These are phyloP conservation scores for Larimichthys polyactis DNA, from an alignment of 2,113 vertebrate species.

Conservation along the genomic window DNA sequence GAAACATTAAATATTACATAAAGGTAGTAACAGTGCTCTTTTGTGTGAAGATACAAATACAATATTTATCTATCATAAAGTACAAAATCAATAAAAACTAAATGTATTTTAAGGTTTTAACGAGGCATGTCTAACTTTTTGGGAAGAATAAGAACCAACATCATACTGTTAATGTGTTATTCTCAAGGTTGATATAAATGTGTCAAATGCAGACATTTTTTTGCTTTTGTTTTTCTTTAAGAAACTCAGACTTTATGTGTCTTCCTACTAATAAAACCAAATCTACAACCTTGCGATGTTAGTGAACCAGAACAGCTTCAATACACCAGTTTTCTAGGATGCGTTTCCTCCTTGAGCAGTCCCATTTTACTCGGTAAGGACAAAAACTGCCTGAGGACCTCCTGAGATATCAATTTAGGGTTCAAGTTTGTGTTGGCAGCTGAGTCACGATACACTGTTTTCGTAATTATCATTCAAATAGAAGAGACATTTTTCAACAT, in stretches of 20 bases:
- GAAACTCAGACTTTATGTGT: background rate
- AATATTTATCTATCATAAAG: background rate
- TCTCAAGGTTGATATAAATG: background rate
- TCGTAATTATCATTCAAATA: slow-evolving; percentile 18
- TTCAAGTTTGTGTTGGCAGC: slow-evolving; percentile 3
- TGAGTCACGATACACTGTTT: slow-evolving; percentile 8
- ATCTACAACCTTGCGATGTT: background rate
- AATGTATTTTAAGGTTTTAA: background rate
- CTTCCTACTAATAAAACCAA: background rate
- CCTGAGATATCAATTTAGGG: slow-evolving; percentile 14
- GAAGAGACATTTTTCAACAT: slow-evolving; percentile 8
- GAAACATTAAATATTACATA: background rate
- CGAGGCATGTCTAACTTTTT: background rate
- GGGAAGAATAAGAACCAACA: background rate
- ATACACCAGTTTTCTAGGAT: background rate
- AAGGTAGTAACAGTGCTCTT: background rate
- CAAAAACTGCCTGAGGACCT: slow-evolving; percentile 7
- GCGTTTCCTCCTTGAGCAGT: background rate
- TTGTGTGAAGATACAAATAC: background rate
- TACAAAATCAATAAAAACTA: background rate
- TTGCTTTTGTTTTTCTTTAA: background rate
- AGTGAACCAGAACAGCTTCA: background rate
- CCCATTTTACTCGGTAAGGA: background rate
- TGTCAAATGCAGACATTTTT: background rate
- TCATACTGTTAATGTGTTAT: background rate